Percentiles rank a stretch among this genome's conserved stretches.
phyloP scores from a whole-genome alignment of 2,113 vertebrate species.

The human (Homo sapiens) region DNA sequence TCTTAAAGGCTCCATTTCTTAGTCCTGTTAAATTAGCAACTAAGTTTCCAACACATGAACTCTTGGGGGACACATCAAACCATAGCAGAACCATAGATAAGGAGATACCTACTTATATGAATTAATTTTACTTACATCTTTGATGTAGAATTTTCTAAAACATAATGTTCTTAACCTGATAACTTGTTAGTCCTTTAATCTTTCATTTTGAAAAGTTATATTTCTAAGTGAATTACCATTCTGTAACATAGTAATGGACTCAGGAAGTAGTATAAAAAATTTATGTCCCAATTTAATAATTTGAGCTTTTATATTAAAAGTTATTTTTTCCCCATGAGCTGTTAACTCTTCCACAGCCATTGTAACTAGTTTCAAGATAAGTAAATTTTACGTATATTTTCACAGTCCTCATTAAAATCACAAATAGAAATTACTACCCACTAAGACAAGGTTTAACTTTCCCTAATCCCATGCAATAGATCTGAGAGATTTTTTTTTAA shows the following conservation, averaged over 20 bases:
- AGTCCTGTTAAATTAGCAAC: not conserved
- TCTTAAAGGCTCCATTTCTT: not conserved
- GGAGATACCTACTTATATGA: not conserved
- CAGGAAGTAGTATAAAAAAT: not conserved
- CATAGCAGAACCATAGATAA: not conserved
- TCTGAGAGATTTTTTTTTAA: not conserved
- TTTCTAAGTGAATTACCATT: slow-evolving; percentile 17
- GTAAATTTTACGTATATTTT: not conserved
- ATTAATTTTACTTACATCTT: slow-evolving; percentile 8
- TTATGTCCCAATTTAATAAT: not conserved
- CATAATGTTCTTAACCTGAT: not conserved
- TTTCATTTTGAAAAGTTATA: not conserved
- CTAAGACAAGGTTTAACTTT: slow-evolving; percentile 14
- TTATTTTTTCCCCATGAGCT: not conserved
- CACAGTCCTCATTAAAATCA: slow-evolving; percentile 16
- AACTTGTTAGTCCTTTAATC: slow-evolving; percentile 15
- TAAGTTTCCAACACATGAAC: not conserved
- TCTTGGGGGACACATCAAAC: not conserved
- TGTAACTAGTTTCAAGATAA: not conserved
- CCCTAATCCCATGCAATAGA: not conserved
- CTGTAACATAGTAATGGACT: not conserved
- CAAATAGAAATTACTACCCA: not conserved
- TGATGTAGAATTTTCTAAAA: not conserved
- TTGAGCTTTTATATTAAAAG: slow-evolving; percentile 17
- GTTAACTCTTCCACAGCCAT: not conserved